These are phyloP conservation scores for Solenopsis invicta DNA, from an alignment of 1,140 invertebrate genomes.

Conservation along the genomic window DNA sequence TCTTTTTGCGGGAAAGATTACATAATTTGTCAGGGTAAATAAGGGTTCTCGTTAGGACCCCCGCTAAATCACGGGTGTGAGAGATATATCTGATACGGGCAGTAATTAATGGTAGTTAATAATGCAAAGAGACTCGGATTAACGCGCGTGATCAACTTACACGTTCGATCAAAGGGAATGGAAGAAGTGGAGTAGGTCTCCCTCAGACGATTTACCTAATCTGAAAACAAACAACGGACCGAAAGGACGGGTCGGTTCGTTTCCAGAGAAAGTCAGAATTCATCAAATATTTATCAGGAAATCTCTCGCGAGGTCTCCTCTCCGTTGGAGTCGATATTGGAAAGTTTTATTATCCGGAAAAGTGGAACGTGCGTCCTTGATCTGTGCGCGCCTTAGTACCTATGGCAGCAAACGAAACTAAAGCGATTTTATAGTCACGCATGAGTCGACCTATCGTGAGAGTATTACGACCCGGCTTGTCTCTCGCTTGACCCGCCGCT, in stretches of 20 bases:
- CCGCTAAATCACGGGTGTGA: not conserved
- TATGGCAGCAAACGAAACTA: slow-evolving; percentile 72
- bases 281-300: slow-evolving; percentile 37
- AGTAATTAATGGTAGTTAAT: slow-evolving; percentile 31
- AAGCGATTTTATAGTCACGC: slow-evolving; percentile 80
- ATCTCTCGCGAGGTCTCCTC: not conserved
- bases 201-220: not conserved
- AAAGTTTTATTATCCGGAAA: slow-evolving; percentile 54
- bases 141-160: slow-evolving; percentile 5
- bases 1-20: not conserved
- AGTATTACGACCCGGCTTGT: slow-evolving; percentile 49
- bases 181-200: not conserved
- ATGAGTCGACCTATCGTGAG: slow-evolving; percentile 75
- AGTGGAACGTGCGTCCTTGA: slow-evolving; percentile 61
- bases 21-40: slow-evolving; percentile 25
- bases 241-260: not conserved
- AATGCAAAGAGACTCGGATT: not conserved
- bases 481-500: slow-evolving; percentile 61
- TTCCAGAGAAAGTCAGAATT: slow-evolving; percentile 13
- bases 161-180: not conserved
- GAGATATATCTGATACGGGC: slow-evolving; percentile 6
- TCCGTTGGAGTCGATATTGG: not conserved
- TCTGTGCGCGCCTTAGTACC: slow-evolving; percentile 19
- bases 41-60: not conserved
- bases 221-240: not conserved